phyloP scores from a whole-genome alignment of 2,797 vertebrate genomes.

The Trichosurus vulpecula region DNA sequence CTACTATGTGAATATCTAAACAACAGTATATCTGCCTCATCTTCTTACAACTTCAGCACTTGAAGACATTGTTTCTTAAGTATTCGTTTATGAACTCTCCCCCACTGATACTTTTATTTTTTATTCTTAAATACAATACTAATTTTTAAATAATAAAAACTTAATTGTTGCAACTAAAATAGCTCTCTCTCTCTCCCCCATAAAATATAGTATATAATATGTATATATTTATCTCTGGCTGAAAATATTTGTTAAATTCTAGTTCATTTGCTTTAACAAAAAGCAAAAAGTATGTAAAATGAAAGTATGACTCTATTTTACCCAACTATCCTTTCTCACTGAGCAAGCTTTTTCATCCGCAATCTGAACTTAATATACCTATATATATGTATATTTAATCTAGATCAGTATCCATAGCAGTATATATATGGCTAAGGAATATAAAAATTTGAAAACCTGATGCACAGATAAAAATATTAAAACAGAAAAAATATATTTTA shows the following conservation, averaged over 20 bases:
- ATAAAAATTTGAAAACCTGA: slow-evolving; percentile 38
- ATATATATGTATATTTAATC: slow-evolving; percentile 33
- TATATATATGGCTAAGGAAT: not conserved
- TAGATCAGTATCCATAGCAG: not conserved
- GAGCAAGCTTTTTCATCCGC: slow-evolving; percentile 3
- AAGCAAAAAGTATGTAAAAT: slow-evolving; percentile 4
- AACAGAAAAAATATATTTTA: slow-evolving; percentile 44
- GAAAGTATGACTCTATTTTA: not conserved
- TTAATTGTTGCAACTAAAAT: slow-evolving; percentile 13
- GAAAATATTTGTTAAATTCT: slow-evolving; percentile 40
- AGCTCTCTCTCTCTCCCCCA: not conserved
- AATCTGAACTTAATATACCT: slow-evolving; percentile 11
- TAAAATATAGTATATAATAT: not conserved
- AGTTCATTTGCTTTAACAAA: not conserved
- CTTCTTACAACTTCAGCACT: not conserved
- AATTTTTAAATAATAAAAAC: slow-evolving; percentile 42
- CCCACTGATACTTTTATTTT: not conserved
- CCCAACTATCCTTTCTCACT: not conserved
- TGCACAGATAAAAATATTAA: slow-evolving; percentile 41
- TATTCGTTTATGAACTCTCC: not conserved
- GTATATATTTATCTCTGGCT: not conserved
- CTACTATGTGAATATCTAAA: not conserved
- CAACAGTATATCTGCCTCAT: not conserved
- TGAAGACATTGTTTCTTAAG: slow-evolving; percentile 7
- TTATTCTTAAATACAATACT: slow-evolving; percentile 24